These are phyloP conservation scores for Hypercompe scribonia DNA, from an alignment of 2,888 invertebrate genomes.

Conservation along the genomic window DNA sequence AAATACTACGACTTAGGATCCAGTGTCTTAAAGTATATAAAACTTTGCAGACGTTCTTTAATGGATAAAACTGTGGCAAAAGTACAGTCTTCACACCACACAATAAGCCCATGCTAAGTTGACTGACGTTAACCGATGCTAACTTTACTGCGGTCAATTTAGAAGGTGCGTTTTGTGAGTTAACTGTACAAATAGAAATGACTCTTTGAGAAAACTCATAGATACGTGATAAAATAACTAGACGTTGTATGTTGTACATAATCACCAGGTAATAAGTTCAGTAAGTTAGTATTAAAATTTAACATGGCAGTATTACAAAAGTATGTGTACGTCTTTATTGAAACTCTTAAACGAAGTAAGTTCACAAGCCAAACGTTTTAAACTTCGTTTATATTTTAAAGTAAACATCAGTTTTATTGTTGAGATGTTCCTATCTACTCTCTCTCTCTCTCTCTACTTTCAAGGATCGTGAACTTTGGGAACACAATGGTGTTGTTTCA, in stretches of 20 bases:
- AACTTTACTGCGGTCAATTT: not conserved
- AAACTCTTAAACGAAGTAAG: too few species aligned
- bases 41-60: not conserved
- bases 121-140: not conserved
- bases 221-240: not conserved
- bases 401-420: not conserved
- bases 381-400: not conserved
- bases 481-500: not conserved
- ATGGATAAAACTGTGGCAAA: not conserved
- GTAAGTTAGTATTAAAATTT: too few species aligned
- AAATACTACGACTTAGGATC: not conserved
- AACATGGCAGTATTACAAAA: too few species aligned
- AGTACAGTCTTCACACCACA: not conserved
- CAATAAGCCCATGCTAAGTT: not conserved
- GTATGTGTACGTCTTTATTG: too few species aligned
- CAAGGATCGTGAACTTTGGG: not conserved
- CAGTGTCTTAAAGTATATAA: not conserved
- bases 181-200: not conserved
- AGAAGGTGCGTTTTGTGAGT: not conserved
- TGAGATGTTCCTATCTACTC: not conserved
- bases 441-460: too few species aligned
- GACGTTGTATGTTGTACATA: too few species aligned
- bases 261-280: too few species aligned
- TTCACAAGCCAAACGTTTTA: not conserved
- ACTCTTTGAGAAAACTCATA: not conserved